phyloP scores from a whole-genome alignment of 2,888 invertebrate genomes.

The Thecocarcelia acutangulata region DNA sequence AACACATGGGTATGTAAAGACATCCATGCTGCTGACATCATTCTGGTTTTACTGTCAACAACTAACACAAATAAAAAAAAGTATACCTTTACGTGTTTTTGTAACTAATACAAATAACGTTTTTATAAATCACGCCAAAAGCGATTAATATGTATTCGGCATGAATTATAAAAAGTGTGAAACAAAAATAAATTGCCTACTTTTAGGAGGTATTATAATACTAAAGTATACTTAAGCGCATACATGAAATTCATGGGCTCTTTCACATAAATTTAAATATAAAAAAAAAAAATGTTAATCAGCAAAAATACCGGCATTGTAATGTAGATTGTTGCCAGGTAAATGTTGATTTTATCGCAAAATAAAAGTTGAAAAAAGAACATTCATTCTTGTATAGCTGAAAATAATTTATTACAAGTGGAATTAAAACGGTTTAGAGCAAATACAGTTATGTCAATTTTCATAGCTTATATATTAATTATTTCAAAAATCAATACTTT shows the following conservation, averaged over 20 bases:
- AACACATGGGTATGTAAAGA: too few relatives aligned
- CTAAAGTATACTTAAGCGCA: slow-evolving; percentile 3
- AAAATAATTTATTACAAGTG: too few relatives aligned
- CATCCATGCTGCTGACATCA: too few relatives aligned
- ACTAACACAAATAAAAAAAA: slow-evolving; percentile 1
- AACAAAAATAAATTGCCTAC: slow-evolving; percentile 47
- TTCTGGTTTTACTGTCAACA: background rate
- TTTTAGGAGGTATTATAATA: slow-evolving; percentile 29
- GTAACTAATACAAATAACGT: background rate
- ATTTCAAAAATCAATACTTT: too few relatives aligned
- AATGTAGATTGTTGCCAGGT: background rate
- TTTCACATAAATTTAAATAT: background rate
- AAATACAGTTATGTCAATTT: too few relatives aligned
- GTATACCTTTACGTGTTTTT: background rate
- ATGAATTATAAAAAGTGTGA: slow-evolving; percentile 32
- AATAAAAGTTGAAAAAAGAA: too few relatives aligned
- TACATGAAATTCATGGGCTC: background rate
- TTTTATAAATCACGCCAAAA: slow-evolving; percentile 48
- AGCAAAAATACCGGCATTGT: background rate
- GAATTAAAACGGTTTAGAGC: too few relatives aligned
- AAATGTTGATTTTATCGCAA: background rate
- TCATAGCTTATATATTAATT: too few relatives aligned
- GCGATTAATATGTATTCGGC: slow-evolving; percentile 44
- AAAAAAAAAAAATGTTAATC: background rate
- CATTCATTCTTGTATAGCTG: too few relatives aligned